Evolutionary conservation across 2,797 vertebrate genomes (phyloP), one percentile per base, ranked within the genome.

Genomic region (Carcharodon carcharias): DNA sequence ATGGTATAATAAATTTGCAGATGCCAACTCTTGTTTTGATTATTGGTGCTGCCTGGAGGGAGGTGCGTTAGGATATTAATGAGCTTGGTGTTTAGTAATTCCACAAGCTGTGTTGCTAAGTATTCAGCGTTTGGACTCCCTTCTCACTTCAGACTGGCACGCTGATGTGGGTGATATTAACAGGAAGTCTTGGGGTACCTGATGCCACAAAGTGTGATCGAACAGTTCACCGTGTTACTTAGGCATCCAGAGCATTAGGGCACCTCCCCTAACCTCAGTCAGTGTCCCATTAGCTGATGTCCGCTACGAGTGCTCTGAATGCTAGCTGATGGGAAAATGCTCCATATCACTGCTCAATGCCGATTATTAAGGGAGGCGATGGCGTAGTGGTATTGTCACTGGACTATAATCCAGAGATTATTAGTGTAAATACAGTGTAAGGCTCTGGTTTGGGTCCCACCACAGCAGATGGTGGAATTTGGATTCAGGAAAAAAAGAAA

Each of bases 1-100:
- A 93, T 65, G 61, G 16, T 93, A 21, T 45, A 67, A 67, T 93
- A 67, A 93, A 93, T 93, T 65, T 93, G 63, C 91, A 93, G 89
- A 92, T 92, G 89, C 58, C 58, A 61, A 18, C 91, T 65, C 61
- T 93, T 93, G 61, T 26, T 93, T 92, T 92, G 89, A 40, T 92
- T n/a, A 23, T 63, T 92, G 89, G 58, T 21, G 54, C 89, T 92
- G 89, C 35, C 56, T 92, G 61, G 63, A 93, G n/a, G 14, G 73
- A 45, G 91, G 91, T 26, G n/a, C 26, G 61, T 65, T 45, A 7
- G 91, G 91, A 65, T 67, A 93, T 45, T 93, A 40, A 65, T 45
- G 91, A 93, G n/a, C 91, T 26, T 23, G 91, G 18, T 65, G 61
- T 12, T 3, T n/a, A 67, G 18, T 65, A 65, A 65, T 65, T 65